Evolutionary conservation across 23 tunicate genomes (phyloP), one percentile per base, ranked within the genome.

Genomic region (Ciona savignyi): DNA sequence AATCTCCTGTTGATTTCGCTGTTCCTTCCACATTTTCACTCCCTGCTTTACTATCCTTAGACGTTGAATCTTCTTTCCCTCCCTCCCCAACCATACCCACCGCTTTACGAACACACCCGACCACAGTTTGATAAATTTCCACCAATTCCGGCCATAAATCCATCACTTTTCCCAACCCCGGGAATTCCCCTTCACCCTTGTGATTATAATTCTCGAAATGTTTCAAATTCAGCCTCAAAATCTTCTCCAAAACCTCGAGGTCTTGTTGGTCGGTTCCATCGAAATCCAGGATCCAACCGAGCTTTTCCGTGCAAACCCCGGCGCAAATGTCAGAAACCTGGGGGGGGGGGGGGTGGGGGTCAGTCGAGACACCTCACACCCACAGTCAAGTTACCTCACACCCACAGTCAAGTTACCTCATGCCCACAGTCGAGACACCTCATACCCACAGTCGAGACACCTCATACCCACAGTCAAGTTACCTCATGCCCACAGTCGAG

Each of bases 321-420:
- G 81, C 81, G 62, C 93, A 86, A 24, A 86, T 86, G 24, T 86
- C 81, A 28, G 74, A 81, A 68, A 86, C 93, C 93, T 85, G 78
- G n/a, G n/a, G n/a, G n/a, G n/a, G n/a, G n/a, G n/a, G n/a, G n/a
- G n/a, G n/a, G n/a, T n/a, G n/a, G n/a, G n/a, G n/a, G n/a, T n/a
- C n/a, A n/a, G n/a, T n/a, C n/a, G n/a, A n/a, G n/a, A n/a, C n/a
- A n/a, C n/a, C n/a, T n/a, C n/a, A n/a, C n/a, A n/a, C n/a, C n/a
- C n/a, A n/a, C n/a, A n/a, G n/a, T n/a, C n/a, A n/a, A n/a, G n/a
- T n/a, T n/a, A n/a, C n/a, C n/a, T n/a, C n/a, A n/a, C n/a, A n/a
- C n/a, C n/a, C n/a, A n/a, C n/a, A n/a, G n/a, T n/a, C n/a, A n/a
- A n/a, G n/a, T n/a, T n/a, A n/a, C n/a, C n/a, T n/a, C n/a, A n/a